phyloP scores from a whole-genome alignment of 2,888 invertebrate species.

The Nemotelus nigrinus region DNA sequence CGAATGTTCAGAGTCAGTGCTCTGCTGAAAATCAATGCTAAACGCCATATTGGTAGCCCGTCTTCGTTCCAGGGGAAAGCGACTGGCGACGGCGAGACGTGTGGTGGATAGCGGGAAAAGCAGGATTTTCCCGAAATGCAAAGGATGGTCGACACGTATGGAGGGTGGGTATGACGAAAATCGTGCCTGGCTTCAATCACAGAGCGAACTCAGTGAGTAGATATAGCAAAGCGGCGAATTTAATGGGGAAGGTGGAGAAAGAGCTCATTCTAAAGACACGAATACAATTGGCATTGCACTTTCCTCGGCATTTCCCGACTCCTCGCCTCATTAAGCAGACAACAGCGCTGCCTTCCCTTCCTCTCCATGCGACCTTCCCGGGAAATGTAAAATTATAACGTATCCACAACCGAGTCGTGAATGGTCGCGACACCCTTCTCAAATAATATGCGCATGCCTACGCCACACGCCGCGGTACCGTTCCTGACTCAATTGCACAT shows the following conservation, averaged over 20 bases:
- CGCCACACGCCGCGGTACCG: background rate
- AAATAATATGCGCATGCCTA: slow-evolving; percentile 13
- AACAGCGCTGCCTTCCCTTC: background rate
- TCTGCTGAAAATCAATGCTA: slow-evolving; percentile 55
- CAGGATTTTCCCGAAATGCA: slow-evolving; percentile 42
- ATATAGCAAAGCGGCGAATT: slow-evolving; percentile 11
- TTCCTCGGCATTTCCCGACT: slow-evolving; percentile 14
- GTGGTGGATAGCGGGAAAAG: slow-evolving; percentile 46
- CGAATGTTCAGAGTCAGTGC: slow-evolving; percentile 48
- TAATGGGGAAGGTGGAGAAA: slow-evolving; percentile 26
- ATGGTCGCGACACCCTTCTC: slow-evolving; percentile 23
- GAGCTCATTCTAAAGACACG: slow-evolving; percentile 21
- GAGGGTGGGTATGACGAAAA: slow-evolving; percentile 1
- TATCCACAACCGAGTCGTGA: background rate
- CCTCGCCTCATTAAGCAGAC: background rate
- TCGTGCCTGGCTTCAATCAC: background rate
- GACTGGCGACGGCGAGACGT: slow-evolving; percentile 23
- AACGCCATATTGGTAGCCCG: slow-evolving; percentile 55
- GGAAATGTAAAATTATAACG: too few species aligned
- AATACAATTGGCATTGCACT: slow-evolving; percentile 28
- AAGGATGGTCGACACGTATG: background rate
- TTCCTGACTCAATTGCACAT: background rate
- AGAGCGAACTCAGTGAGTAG: background rate
- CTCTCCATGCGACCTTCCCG: slow-evolving; percentile 1
- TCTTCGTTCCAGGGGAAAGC: slow-evolving; percentile 46